Conservation (phyloP, 1,140 invertebrate species). For the Lamellibrachia luymesi region DNA sequence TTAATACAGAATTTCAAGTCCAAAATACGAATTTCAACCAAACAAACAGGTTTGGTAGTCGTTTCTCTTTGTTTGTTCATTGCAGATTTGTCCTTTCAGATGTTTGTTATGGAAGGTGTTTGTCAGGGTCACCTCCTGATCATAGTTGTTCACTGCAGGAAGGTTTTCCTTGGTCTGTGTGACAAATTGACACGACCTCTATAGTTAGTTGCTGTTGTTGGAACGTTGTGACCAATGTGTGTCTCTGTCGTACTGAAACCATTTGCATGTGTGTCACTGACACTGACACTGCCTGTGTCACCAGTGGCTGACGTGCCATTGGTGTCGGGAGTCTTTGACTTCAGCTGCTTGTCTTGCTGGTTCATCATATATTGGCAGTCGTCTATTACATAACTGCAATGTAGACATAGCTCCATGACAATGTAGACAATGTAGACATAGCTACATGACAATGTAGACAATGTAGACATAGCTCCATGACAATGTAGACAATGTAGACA, state of each 20-base stretch:
- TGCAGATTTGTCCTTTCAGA: neutral
- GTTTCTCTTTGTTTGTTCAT: neutral
- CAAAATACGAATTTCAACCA: no score
- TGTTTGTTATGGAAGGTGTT: neutral
- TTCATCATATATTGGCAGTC: conserved; percentile 11
- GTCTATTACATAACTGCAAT: conserved; percentile 17
- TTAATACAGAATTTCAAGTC: no score
- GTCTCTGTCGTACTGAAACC: neutral
- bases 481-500: neutral
- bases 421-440: neutral
- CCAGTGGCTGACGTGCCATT: neutral
- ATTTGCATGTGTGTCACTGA: neutral
- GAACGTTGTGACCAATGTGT: neutral
- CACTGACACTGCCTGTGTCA: neutral
- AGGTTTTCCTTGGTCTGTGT: neutral
- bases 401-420: neutral
- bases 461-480: neutral
- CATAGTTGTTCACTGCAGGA: neutral
- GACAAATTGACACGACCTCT: neutral
- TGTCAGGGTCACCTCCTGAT: no score
- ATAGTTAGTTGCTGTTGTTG: neutral
- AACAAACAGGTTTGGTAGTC: neutral
- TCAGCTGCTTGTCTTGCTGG: neutral
- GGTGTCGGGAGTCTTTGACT: neutral
- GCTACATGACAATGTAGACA: neutral